phyloP scores from a whole-genome alignment of 92 coral and sea anemone species.

The Isaurus tuberculatus region DNA sequence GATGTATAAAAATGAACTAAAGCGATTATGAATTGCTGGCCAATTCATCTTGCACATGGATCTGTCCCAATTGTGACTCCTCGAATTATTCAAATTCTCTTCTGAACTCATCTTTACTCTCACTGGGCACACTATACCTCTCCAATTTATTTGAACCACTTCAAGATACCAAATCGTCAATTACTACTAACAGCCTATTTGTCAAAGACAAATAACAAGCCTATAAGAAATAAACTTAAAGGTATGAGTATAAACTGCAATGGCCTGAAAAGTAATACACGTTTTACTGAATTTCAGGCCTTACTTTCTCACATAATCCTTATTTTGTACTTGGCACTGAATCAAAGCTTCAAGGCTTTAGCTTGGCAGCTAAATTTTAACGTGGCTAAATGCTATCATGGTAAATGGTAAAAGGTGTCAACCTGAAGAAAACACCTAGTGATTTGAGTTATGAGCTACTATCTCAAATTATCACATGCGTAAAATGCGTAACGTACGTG shows the following conservation, averaged over 20 bases:
- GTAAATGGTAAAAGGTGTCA: no score
- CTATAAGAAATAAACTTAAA: background rate
- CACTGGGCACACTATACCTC: background rate
- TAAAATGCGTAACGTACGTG: background rate
- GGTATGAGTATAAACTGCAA: no score
- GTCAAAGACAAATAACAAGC: background rate
- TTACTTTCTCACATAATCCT: no score
- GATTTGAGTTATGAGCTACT: conserved; percentile 6
- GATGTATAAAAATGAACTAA: background rate
- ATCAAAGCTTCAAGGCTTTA: no score
- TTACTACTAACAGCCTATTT: background rate
- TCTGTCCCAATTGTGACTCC: background rate
- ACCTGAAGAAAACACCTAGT: conserved; percentile 20
- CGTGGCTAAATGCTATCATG: conserved; percentile 53
- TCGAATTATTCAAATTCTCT: background rate
- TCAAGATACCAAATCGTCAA: conserved; percentile 1
- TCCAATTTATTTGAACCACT: background rate
- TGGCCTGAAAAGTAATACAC: no score
- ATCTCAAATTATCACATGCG: background rate
- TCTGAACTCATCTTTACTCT: conserved; percentile 4
- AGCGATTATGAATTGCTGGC: background rate
- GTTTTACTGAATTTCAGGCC: no score
- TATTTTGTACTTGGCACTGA: no score
- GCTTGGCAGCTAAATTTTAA: conserved; percentile 32
- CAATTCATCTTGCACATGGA: background rate